Evolutionary conservation across 1,140 invertebrate genomes (phyloP), one percentile per base, ranked within the genome.

Genomic region (Drosophila nigrodunni): DNA sequence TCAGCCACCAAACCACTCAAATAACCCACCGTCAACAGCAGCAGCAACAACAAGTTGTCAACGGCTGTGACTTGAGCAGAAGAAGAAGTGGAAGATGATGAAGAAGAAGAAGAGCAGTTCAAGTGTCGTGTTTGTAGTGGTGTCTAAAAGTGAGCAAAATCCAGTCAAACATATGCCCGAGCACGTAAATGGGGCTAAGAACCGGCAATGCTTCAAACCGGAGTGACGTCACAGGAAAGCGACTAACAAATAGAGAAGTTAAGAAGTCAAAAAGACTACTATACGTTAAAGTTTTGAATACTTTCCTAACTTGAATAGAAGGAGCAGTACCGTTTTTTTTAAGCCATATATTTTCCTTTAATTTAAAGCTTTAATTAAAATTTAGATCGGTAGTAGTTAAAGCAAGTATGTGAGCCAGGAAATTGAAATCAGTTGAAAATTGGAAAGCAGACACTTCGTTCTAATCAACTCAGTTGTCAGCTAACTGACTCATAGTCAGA

Each of bases 391-490:
- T n/a, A 11, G 41, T 41, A 35, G n/a, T 37, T 61, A 35, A 43
- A 44, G 46, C 47, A 41, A 10, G 18, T 13, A 66, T 67, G 64
- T 67, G 10, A 46, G 35, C 10, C 18, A 37, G 47, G 57, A 74
- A 70, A 70, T 64, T 70, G 52, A 70, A 74, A 64, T 74, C 62
- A 74, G 72, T 62, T 70, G 25, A 61, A 69, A 49, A 30, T 54
- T 30, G 59, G 71, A 74, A 49, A 50, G 59, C 54, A 72, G 69
- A 8, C 69, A 77, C 44, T 77, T 62, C 64, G 68, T 68, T 74
- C 57, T 77, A 77, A 77, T 77, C 74, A 77, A 77, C 49, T 77
- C 58, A 68, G 62, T 77, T 74, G 74, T 41, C 74, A 66, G 67
- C 73, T 64, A 64, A 71, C 73, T 70, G 58, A 74, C 39, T 69